Base-by-base conservation (phyloP, 2,888 invertebrate species). In the Hirtodrosophila confusa region DNA sequence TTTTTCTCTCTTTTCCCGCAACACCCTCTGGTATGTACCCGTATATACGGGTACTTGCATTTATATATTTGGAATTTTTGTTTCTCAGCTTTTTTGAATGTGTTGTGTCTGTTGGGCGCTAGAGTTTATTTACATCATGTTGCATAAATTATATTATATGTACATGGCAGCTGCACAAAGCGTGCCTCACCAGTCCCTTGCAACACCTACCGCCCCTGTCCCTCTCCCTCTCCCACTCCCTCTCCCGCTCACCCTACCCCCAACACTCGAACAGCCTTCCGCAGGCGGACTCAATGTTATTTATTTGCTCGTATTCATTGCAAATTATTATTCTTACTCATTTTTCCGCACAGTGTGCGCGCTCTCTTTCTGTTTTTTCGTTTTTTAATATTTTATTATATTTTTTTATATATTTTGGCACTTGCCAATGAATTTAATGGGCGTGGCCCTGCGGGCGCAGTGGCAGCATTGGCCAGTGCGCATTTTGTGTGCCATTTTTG, bases 111-210 rank as follows among this genome's bases (percentile, higher is more conserved):
- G n/a, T n/a, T n/a, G 27, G 27, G 29, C 7, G 47, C 39, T 33
- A 17, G 60, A 67, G 54, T 71, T 62, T 71, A 58, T 72, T 67
- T 71, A 47, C 56, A 48, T 40, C 51, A 69, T 72, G 60, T 60
- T 71, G 65, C 56, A 73, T 64, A 69, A 64, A 73, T 73, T 68
- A 56, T 63, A 63, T 50, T 29, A 39, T 45, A 31, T 31, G 31
- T 31, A 27, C 39, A 24, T 41, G 44, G 43, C 31, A 48, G 35
- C 29, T 47, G 36, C 5, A 41, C 33, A 48, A 10, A 24, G 24
- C 36, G 6, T 44, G 31, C 31, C 9, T 33, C 8, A n/a, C 11
- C 17, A 27, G 6, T 4, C 27, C 6, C 27, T 33, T 17, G 53
- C 44, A 33, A 7, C 7, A 31, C 8, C 49, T 3, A 9, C 12